A percentile compares a stretch with the other conserved stretches of the same genome.
phyloP scores from a whole-genome alignment of 2,888 invertebrate species.

The Sarcophaga caerulescens region DNA sequence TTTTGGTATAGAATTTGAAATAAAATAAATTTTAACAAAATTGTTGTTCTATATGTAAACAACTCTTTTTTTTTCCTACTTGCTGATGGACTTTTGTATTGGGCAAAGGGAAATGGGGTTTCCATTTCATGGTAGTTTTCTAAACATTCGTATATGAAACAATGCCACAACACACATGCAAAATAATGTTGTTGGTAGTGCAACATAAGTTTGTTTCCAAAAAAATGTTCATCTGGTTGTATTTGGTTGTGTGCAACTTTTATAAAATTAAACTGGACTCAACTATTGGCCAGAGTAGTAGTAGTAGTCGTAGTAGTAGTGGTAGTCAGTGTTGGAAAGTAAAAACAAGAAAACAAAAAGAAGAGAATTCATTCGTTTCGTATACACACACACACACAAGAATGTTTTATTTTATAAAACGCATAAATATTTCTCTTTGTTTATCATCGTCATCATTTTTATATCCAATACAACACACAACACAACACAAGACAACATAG shows the following conservation, averaged over 20 bases:
- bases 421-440: constrained; percentile 71
- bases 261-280: constrained; percentile 39
- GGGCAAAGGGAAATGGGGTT: neutral
- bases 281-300: constrained; percentile 20
- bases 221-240: constrained; percentile 12
- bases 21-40: constrained; percentile 63
- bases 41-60: constrained; percentile 37
- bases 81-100: neutral
- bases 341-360: neutral
- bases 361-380: neutral
- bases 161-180: constrained; percentile 32
- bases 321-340: neutral
- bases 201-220: constrained; percentile 52
- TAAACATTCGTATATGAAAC: constrained; percentile 42
- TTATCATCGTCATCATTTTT: constrained; percentile 64
- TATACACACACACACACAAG: neutral
- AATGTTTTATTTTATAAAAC: constrained; percentile 62
- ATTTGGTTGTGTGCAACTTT: constrained; percentile 36
- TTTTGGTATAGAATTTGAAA: constrained; percentile 63
- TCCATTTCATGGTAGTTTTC: constrained; percentile 52
- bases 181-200: constrained; percentile 56
- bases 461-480: constrained; percentile 33
- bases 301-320: neutral
- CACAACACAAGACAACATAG: too few relatives aligned
- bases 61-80: neutral